Conservation (phyloP, 1,140 invertebrate species). For the Leguminivora glycinivorella region DNA sequence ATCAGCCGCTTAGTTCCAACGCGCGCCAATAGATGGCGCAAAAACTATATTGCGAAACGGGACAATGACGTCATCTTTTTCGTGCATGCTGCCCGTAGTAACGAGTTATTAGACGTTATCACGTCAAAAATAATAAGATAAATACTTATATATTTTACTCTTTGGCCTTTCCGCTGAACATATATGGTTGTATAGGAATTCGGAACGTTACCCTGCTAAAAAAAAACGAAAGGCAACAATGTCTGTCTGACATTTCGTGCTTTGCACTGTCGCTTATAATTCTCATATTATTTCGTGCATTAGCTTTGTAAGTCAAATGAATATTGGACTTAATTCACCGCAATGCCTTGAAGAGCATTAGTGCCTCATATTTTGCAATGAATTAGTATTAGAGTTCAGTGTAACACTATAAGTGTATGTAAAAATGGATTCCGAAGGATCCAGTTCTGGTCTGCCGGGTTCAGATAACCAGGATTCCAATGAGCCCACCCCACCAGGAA, state of each 20-base stretch:
- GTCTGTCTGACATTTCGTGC: not conserved
- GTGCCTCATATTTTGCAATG: not conserved
- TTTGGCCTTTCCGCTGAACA: not conserved
- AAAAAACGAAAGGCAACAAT: not conserved
- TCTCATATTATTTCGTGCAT: not conserved
- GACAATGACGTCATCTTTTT: no score
- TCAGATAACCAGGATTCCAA: slow-evolving; percentile 40
- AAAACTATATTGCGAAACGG: no score
- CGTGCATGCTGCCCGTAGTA: no score
- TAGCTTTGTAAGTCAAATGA: not conserved
- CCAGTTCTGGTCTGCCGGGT: slow-evolving; percentile 24
- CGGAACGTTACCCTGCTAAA: not conserved
- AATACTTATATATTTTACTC: no score
- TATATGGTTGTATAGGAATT: not conserved
- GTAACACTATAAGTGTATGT: not conserved
- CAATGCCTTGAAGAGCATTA: not conserved
- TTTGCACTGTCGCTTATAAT: not conserved
- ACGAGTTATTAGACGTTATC: no score
- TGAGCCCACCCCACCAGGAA: slow-evolving; percentile 43
- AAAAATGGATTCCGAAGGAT: slow-evolving; percentile 36
- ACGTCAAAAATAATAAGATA: no score
- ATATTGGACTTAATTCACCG: not conserved
- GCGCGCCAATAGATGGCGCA: no score
- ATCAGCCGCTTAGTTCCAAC: no score
- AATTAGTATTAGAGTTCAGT: not conserved